Percentiles rank a stretch among this genome's conserved stretches.
These are phyloP conservation scores for Malacoctenus gilli DNA, from an alignment of 2,797 vertebrate species.

Conservation along the genomic window DNA sequence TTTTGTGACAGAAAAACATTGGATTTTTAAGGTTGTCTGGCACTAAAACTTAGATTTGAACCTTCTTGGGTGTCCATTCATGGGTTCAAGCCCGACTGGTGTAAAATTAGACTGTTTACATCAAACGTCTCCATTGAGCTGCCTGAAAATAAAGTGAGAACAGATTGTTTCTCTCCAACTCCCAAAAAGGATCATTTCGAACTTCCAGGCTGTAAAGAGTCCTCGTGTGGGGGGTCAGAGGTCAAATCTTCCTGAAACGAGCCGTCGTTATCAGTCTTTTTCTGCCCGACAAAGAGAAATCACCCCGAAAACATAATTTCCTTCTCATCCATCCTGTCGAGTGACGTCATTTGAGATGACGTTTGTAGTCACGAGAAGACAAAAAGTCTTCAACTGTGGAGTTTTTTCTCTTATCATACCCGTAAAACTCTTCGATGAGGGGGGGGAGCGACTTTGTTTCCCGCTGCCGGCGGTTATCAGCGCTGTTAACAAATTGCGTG, in stretches of 20 bases:
- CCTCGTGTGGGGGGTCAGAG: conserved; percentile 31
- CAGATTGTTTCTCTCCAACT: no score
- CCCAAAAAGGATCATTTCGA: conserved; percentile 82
- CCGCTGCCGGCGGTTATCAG: neutral
- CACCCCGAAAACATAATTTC: conserved; percentile 41
- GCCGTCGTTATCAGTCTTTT: conserved; percentile 9
- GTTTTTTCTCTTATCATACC: neutral
- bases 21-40: no score
- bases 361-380: neutral
- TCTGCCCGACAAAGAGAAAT: conserved; percentile 65
- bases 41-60: no score
- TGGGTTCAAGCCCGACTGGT: no score
- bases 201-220: conserved; percentile 78
- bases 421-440: neutral
- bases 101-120: no score
- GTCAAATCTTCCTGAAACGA: no score
- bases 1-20: no score
- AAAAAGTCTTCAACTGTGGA: neutral
- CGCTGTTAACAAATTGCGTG: neutral
- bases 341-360: no score
- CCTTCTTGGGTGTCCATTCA: no score
- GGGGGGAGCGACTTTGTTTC: neutral
- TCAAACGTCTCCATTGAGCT: no score
- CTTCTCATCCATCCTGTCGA: conserved; percentile 20
- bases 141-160: no score